phyloP scores from a whole-genome alignment of 64 coral and sea anemone species.

The Orbicella faveolata region DNA sequence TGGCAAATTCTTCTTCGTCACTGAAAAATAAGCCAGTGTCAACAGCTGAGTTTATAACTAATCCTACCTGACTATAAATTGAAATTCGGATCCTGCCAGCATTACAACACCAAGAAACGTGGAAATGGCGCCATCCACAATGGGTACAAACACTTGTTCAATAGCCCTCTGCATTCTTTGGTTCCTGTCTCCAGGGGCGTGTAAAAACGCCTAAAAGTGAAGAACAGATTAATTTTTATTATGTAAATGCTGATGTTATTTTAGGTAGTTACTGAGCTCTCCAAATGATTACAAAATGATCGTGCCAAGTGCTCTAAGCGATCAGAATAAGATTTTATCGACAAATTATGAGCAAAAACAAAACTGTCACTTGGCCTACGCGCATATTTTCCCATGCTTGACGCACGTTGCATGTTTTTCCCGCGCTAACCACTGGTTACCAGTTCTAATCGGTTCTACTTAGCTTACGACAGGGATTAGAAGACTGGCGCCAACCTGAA shows the following conservation, averaged over 20 bases:
- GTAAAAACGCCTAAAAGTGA: conserved; percentile 69
- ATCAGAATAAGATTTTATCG: neutral
- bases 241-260: too few species aligned
- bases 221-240: neutral
- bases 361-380: neutral
- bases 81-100: conserved; percentile 92
- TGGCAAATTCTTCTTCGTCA: too few species aligned
- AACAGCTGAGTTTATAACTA: neutral
- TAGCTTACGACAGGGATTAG: neutral
- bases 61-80: conserved; percentile 93
- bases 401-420: neutral
- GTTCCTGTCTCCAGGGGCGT: conserved; percentile 75
- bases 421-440: neutral
- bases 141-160: conserved; percentile 87
- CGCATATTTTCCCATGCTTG: neutral
- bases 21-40: neutral
- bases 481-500: too few species aligned
- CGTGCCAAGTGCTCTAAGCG: neutral
- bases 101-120: conserved; percentile 88
- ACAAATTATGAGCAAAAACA: neutral
- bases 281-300: neutral
- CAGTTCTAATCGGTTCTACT: neutral
- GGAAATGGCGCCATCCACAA: conserved; percentile 83
- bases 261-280: neutral
- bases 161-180: conserved; percentile 83